Evolutionary conservation across 2,113 vertebrate genomes (phyloP), one percentile per base, ranked within the genome.

Genomic region (Kobus ellipsiprymnus): DNA sequence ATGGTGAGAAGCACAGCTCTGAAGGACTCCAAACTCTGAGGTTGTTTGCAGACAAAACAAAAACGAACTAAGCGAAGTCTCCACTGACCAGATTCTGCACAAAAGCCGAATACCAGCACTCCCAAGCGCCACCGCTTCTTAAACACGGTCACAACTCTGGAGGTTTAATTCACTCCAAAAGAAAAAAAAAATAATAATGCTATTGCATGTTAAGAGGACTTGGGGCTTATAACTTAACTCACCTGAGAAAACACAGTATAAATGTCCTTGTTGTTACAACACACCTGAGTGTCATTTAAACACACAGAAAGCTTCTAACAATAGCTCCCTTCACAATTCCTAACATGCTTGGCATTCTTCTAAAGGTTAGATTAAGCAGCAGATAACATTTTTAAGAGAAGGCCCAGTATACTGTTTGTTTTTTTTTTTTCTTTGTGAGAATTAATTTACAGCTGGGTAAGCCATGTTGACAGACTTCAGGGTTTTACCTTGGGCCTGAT

Each of bases 331-430:
- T 98, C 98, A 98, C 98, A 98, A 99, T 98, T 99, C 98, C 98
- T 98, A 97, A 98, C 97, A 98, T 99, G 98, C 98, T 97, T 98
- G 98, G 98, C 98, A 98, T 98, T 98, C 98, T 99, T 99, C 95
- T 98, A 97, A 98, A 98, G 98, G 98, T 98, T 98, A 99, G 98
- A 98, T 99, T 98, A 98, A 99, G 98, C 87, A 98, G 95, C 94
- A 98, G 99, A 98, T 99, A 98, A 97, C 95, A 97, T 98, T 97
- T 98, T 98, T 97, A 98, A 98, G 97, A 97, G 96, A 97, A 98
- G 93, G 92, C 83, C 81, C 90, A 97, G 97, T 60, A 92, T 94
- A 95, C 82, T 36, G 64, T 67, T 67, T 67, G n/a, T 36, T 4
- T 64, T 62, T 67, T 85, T 59, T 83, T 77, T 71, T 88, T 84